Base-by-base conservation (phyloP, 2,888 invertebrate species). In the Penaeus monodon region DNA sequence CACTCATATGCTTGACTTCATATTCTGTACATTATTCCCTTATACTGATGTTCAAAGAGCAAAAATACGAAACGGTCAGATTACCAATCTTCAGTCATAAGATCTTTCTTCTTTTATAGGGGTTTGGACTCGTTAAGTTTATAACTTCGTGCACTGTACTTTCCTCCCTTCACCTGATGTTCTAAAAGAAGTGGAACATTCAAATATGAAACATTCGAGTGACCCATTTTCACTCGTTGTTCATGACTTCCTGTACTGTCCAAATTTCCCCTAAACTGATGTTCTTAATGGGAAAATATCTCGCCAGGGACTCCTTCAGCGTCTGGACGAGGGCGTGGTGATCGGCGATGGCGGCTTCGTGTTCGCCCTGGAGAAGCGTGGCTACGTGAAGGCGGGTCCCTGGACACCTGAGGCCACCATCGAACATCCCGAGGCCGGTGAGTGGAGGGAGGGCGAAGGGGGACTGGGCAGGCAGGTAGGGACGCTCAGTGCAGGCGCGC, bases 331-430 rank as follows among this genome's bases (percentile, higher is more conserved):
- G 65, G 92, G 92, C 1, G 91, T 92, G 7, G 92, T 93, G 24
- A 91, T 92, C 68, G 93, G 92, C 10, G 93, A 93, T 90, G 93
- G 93, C 22, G 93, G 93, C 0, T 93, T 92, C 89, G 92, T 93
- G 57, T 93, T 93, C 88, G 92, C 92, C 27, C 90, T 93, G 81
- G 93, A 93, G 90, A 93, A 93, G 89, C 90, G 93, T 64, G 93
- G 93, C 20, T 93, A 93, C 86, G 92, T 93, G 27, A 92, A 92
- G 90, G 93, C 93, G 10, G 93, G 93, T n/a, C 92, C 93, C n/a
- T 93, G 92, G 92, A 93, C 93, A 2, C 93, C 93, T 0, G 93
- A 93, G 88, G 92, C 92, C 17, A 91, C 91, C 17, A 91, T 92
- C 2, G 93, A 93, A 88, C 90, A 93, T 88, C 93, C 93, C 7